Conservation (phyloP, 2,113 vertebrate genomes). For the Neogobius melanostomus region DNA sequence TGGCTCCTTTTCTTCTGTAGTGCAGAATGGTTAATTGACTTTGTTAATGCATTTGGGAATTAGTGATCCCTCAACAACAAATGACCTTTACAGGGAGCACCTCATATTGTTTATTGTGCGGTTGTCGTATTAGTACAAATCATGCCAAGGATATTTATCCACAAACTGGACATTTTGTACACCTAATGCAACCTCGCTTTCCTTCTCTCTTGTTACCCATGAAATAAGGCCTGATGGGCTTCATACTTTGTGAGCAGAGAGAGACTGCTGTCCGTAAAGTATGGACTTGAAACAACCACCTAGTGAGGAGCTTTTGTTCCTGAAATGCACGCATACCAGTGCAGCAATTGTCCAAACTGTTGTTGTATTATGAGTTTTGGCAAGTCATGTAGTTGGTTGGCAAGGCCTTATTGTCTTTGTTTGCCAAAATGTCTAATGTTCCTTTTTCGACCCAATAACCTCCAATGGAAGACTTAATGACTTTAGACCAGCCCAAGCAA, state of each 20-base stretch:
- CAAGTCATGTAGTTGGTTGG: not conserved
- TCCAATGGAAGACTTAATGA: not conserved
- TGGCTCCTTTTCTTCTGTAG: conserved; percentile 63
- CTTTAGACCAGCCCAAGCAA: no score
- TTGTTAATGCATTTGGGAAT: conserved; percentile 76
- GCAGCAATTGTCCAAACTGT: not conserved
- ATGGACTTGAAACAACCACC: not conserved
- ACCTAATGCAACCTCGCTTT: not conserved
- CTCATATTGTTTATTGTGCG: conserved; percentile 65
- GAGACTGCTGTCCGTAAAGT: not conserved
- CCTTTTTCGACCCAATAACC: not conserved
- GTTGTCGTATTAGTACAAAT: conserved; percentile 20
- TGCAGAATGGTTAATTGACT: conserved; percentile 74
- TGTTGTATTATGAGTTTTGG: not conserved
- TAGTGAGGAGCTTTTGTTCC: not conserved
- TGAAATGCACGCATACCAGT: no score
- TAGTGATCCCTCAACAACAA: conserved; percentile 73
- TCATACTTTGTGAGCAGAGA: not conserved
- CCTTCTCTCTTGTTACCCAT: not conserved
- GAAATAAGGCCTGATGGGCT: not conserved
- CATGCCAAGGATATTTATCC: not conserved
- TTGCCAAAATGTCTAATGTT: not conserved
- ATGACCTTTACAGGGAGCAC: conserved; percentile 75
- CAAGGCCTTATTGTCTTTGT: not conserved
- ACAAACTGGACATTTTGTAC: not conserved